Evolutionary conservation across 2,888 invertebrate genomes (phyloP), one percentile per base, ranked within the genome.

Genomic region (Mellilla xanthometata): DNA sequence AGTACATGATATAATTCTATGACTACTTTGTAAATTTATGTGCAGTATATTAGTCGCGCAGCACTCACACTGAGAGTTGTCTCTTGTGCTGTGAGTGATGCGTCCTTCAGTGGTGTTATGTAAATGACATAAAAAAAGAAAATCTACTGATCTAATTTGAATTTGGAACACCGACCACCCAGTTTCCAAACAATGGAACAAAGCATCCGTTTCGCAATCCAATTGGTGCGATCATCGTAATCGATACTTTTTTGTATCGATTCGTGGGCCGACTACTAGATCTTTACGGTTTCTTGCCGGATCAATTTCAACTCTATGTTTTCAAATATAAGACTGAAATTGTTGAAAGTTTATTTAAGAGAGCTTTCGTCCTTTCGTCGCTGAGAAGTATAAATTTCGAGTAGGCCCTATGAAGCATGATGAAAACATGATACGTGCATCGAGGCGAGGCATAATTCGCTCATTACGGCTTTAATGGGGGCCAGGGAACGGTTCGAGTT

Each of bases 381-480:
- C 33, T 28, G 28, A 19, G 10, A 22, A 28, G 23, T 31, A 34
- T 40, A 22, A 15, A 59, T 53, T 54, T 51, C 50, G 34, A 11
- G 55, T 48, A 49, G 62, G 50, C 56, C 61, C 61, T 70, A 66
- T 62, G 65, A 45, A 57, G 52, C 62, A 76, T 75, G 75, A 79
- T 82, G 77, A 77, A 77, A 79, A 77, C 64, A 60, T 59, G 64
- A 71, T 69, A 76, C 75, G 73, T 74, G 79, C 54, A 64, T 58
- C 59, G 58, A 60, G 62, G 62, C 55, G 51, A 62, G 68, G 72
- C 68, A 79, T 78, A 78, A 81, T 81, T 74, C 64, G 56, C 72
- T 79, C 72, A 81, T 81, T 77, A 81, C 69, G 50, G 57, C 62
- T 54, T 68, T 82, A 81, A 82, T 81, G 62, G 73, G 60, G 61